Evolutionary conservation across 2,888 invertebrate species (phyloP).

Genomic region (Molorchus minor): DNA sequence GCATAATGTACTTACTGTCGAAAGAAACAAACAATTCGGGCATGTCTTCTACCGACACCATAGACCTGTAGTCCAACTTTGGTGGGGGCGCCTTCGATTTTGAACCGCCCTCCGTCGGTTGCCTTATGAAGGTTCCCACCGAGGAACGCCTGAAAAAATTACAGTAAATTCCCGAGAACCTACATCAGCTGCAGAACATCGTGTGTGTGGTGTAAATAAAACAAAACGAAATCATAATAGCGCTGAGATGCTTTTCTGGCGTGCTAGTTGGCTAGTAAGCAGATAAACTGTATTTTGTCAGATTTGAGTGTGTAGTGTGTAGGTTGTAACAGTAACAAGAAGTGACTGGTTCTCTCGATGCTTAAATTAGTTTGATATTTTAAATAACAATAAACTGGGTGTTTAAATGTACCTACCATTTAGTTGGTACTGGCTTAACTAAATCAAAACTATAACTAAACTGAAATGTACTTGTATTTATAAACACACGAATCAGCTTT

Average conservation of each 20-base stretch:
- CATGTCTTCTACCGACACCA: conserved; percentile 95
- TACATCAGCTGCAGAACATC: conserved; percentile 19
- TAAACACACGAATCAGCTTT: too few relatives aligned
- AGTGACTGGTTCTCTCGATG: not conserved
- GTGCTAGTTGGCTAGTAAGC: conserved; percentile 28
- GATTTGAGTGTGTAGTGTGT: conserved; percentile 24
- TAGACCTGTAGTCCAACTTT: conserved; percentile 87
- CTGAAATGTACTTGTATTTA: too few relatives aligned
- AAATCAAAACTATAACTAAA: too few relatives aligned
- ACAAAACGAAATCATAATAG: conserved; percentile 22
- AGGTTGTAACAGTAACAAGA: not conserved
- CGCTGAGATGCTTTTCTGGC: conserved; percentile 25
- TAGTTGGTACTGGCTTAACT: too few relatives aligned
- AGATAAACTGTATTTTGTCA: conserved; percentile 10
- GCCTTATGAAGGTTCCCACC: conserved; percentile 85
- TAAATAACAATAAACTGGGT: too few relatives aligned
- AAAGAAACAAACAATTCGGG: conserved; percentile 94
- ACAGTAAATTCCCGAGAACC: conserved; percentile 24
- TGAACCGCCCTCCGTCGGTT: conserved; percentile 70
- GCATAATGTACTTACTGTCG: conserved; percentile 78
- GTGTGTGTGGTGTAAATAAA: conserved; percentile 24
- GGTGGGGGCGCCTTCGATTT: conserved; percentile 72
- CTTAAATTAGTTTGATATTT: too few relatives aligned
- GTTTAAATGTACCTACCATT: too few relatives aligned
- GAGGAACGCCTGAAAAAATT: conserved; percentile 77